phyloP scores from a whole-genome alignment of 92 coral and sea anemone species.

The Anthopleura xanthogrammica region DNA sequence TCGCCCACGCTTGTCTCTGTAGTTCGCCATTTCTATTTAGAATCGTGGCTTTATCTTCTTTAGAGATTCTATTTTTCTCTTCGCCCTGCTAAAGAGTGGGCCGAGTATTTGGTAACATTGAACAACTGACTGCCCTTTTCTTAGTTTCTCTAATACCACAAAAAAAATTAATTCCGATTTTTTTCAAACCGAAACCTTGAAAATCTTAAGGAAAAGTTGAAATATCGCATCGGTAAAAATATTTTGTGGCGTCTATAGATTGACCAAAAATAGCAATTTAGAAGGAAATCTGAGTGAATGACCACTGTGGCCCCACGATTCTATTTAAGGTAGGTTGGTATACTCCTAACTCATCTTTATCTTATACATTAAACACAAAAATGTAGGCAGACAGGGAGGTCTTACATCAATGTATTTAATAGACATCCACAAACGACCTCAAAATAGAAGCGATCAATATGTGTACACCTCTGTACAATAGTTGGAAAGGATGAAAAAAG shows the following conservation, averaged over 20 bases:
- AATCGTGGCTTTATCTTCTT: constrained; percentile 2
- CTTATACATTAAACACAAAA: too few species aligned
- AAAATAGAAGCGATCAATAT: background rate
- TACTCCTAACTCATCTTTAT: too few species aligned
- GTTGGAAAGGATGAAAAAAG: background rate
- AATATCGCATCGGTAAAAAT: background rate
- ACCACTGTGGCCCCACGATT: background rate
- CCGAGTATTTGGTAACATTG: constrained; percentile 1
- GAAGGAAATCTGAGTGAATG: background rate
- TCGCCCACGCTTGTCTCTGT: constrained; percentile 48
- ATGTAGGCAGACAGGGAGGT: background rate
- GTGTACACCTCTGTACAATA: background rate
- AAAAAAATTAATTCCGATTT: background rate
- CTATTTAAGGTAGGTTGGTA: constrained; percentile 8
- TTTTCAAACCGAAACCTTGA: background rate
- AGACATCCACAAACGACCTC: background rate
- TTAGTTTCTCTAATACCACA: background rate
- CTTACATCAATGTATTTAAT: too few species aligned
- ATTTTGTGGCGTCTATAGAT: background rate
- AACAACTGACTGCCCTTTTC: constrained; percentile 18
- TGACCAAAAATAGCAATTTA: background rate
- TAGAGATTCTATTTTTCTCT: constrained; percentile 7
- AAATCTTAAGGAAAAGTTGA: background rate
- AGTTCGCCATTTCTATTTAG: constrained; percentile 13
- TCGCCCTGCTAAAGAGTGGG: constrained; percentile 24